Conservation (phyloP, 2,113 vertebrate genomes). For the Origma solitaria region DNA sequence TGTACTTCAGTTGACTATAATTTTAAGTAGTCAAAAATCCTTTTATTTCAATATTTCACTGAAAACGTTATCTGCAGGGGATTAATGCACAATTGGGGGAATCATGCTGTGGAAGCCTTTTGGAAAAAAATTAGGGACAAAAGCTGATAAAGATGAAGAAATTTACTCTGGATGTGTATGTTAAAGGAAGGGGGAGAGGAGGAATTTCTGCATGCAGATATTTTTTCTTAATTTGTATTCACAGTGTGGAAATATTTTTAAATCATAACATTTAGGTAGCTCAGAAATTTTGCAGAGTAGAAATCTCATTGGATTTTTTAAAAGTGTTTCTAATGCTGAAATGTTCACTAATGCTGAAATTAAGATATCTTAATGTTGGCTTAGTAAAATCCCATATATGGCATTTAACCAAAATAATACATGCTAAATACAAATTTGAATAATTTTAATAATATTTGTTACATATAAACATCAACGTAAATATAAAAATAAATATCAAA, state of each 20-base stretch:
- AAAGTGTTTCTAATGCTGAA: neutral
- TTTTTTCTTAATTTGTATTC: neutral
- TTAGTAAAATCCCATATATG: neutral
- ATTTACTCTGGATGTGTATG: neutral
- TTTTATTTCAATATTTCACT: neutral
- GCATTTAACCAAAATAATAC: neutral
- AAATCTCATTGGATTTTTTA: neutral
- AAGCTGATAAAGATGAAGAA: neutral
- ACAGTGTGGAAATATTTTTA: neutral
- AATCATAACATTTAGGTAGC: neutral
- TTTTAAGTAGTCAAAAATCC: neutral
- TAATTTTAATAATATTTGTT: neutral
- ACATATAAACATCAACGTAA: neutral
- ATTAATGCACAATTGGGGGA: neutral
- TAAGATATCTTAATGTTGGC: neutral
- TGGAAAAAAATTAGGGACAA: neutral
- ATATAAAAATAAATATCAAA: neutral
- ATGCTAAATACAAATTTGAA: neutral
- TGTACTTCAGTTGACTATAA: neutral
- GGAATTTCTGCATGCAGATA: neutral
- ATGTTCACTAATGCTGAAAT: neutral
- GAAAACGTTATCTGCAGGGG: neutral
- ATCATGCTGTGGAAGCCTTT: neutral
- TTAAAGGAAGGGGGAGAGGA: neutral
- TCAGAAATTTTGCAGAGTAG: neutral